Percentiles rank a stretch among this genome's conserved stretches.
Evolutionary conservation across 2,113 vertebrate genomes (phyloP).

Genomic region (Propithecus coquereli): DNA sequence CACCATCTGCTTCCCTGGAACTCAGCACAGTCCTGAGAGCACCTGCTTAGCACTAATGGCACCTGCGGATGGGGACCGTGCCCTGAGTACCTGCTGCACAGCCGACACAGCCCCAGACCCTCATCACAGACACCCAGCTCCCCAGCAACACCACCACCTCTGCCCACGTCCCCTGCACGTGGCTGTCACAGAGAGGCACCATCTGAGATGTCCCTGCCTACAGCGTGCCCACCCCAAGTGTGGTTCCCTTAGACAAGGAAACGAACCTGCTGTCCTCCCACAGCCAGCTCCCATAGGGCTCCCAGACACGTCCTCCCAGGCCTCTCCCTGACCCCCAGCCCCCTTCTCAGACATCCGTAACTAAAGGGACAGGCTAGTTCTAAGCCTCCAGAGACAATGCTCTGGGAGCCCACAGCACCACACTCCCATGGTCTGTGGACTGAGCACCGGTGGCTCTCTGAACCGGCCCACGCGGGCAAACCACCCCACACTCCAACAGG

Average conservation of each 20-base stretch:
- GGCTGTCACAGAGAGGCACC: not conserved
- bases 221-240: accelerated
- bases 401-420: accelerated
- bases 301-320: not conserved
- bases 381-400: not conserved
- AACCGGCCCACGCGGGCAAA: not conserved
- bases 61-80: not conserved
- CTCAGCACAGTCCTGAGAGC: not conserved
- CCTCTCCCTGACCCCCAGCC: not conserved
- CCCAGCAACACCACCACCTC: accelerated
- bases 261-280: not conserved
- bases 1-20: not conserved
- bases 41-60: not conserved
- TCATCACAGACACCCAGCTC: not conserved
- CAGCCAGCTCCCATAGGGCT: not conserved
- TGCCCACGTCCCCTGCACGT: too few species aligned
- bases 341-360: not conserved
- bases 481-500: not conserved
- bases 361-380: not conserved
- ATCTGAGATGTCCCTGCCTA: not conserved
- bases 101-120: not conserved
- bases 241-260: not conserved
- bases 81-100: not conserved
- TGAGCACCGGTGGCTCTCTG: not conserved
- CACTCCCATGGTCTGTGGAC: accelerated